Evolutionary conservation across 2,888 invertebrate species (phyloP).

Genomic region (Exocentrus adspersus): DNA sequence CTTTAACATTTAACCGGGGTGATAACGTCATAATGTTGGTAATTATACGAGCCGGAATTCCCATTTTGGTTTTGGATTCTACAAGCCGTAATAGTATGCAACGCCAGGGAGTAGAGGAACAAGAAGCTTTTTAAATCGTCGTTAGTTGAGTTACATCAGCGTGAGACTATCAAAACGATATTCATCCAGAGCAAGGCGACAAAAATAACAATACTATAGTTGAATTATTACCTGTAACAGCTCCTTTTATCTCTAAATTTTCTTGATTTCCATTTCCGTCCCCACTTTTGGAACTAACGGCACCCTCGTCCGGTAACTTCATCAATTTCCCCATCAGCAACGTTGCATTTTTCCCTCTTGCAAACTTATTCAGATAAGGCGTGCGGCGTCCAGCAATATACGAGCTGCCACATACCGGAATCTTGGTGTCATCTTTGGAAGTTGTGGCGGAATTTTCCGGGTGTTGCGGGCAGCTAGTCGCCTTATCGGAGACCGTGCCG

Average conservation of each 20-base stretch:
- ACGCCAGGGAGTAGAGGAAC: too few species aligned
- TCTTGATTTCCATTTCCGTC: neutral
- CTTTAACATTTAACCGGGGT: neutral
- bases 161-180: too few species aligned
- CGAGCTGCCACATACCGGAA: neutral
- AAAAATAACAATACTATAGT: too few species aligned
- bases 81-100: too few species aligned
- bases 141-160: too few species aligned
- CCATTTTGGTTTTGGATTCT: too few species aligned
- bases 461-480: slow-evolving; percentile 2
- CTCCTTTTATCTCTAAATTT: neutral
- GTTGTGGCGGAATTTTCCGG: neutral
- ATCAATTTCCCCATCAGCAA: neutral
- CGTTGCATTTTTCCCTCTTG: neutral
- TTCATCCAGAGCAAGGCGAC: too few species aligned
- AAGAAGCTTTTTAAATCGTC: too few species aligned
- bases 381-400: neutral
- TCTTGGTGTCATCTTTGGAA: neutral
- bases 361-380: neutral
- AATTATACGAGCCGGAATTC: neutral
- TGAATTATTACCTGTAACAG: too few species aligned
- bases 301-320: neutral
- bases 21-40: neutral
- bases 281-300: neutral
- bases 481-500: slow-evolving; percentile 4